Evolutionary conservation across 2,113 vertebrate genomes (phyloP).

Genomic region (Tapirus terrestris): DNA sequence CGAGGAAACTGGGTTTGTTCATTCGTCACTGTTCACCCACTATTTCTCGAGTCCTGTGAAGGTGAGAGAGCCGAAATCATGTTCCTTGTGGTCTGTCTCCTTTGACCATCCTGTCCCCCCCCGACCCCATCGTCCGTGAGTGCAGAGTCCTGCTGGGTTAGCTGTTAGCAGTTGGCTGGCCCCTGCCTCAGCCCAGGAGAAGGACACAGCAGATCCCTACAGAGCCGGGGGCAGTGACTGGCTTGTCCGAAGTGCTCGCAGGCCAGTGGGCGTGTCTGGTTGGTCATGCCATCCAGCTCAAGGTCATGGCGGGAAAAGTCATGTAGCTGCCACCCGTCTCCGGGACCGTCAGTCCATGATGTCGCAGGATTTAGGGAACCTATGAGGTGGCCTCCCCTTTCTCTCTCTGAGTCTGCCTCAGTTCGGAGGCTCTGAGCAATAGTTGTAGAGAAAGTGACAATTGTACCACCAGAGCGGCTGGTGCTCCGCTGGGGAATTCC

Average conservation of each 20-base stretch:
- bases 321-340: background rate
- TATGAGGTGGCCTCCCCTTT: background rate
- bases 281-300: background rate
- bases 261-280: background rate
- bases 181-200: background rate
- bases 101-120: background rate
- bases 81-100: background rate
- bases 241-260: no score
- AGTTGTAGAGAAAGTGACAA: background rate
- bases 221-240: background rate
- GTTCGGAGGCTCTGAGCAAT: background rate
- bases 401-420: no score
- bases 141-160: fast-evolving
- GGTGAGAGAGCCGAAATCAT: background rate
- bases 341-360: background rate
- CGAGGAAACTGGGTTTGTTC: no score
- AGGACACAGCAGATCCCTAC: background rate
- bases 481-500: background rate
- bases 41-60: background rate
- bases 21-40: fast-evolving
- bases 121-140: background rate
- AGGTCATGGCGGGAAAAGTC: background rate
- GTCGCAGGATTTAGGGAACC: background rate
- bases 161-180: no score
- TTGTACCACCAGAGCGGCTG: background rate